phyloP scores from a whole-genome alignment of 2,797 vertebrate genomes.

The Sebastes dallii region DNA sequence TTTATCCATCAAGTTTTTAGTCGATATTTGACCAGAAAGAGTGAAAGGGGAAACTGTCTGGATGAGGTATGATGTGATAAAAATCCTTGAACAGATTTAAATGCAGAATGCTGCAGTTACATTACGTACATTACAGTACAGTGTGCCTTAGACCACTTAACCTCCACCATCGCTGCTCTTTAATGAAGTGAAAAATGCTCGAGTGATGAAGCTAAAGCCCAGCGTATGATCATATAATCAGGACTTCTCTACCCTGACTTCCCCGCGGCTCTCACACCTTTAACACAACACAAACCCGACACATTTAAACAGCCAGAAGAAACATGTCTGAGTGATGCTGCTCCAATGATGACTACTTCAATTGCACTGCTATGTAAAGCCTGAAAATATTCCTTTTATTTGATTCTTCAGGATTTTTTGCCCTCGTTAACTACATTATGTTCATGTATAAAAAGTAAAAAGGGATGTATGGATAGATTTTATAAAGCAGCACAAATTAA shows the following conservation, averaged over 20 bases:
- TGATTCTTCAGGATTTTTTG: background rate
- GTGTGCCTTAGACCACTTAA: slow-evolving; percentile 12
- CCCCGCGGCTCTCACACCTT: background rate
- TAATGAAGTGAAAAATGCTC: slow-evolving; percentile 3
- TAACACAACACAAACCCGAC: background rate
- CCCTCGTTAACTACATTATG: background rate
- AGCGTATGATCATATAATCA: background rate
- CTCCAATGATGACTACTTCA: background rate
- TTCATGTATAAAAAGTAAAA: background rate
- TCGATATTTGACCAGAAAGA: background rate
- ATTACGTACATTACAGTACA: background rate
- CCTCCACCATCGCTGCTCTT: background rate
- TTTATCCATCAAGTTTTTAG: background rate
- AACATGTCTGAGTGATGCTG: background rate
- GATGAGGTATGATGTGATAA: background rate
- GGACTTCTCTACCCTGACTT: background rate
- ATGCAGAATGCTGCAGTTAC: background rate
- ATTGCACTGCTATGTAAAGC: background rate
- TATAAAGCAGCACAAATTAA: slow-evolving; percentile 18
- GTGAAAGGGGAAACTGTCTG: background rate
- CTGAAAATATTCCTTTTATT: background rate
- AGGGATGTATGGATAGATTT: slow-evolving; percentile 17
- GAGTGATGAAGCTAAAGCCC: background rate
- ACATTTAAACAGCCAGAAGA: background rate
- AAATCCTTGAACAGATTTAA: background rate